Evolutionary conservation across 2,797 vertebrate species (phyloP), one percentile per base, ranked within the genome.

Genomic region (Sternarchorhynchus goeldii): DNA sequence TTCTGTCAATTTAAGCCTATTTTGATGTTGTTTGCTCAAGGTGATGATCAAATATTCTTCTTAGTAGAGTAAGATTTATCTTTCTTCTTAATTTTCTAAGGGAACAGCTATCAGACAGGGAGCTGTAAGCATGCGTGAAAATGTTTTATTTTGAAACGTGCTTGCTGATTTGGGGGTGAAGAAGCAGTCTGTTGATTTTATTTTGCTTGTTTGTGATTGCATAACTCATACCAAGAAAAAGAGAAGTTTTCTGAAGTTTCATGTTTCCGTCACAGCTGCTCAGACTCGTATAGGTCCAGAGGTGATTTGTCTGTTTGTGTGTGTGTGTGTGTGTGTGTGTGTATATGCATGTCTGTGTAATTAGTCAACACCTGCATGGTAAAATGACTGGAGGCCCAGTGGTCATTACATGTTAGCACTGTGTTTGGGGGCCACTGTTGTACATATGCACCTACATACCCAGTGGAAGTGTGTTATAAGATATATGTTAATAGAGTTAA

Each of bases 81-180:
- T 68, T 29, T 75, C 53, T n/a, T n/a, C 65, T 29, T 67, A 32
- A 29, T 56, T 32, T 18, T 56, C 16, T 5, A 70, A 29, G 66
- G 53, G 36, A 55, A 56, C 67, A 70, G 53, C 63, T 39, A 53
- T 62, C 6, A 34, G 18, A 59, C 56, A 20, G 41, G 45, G 29
- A n/a, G 12, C 32, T 69, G 56, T 31, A 50, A 29, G 75, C 36
- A 69, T 12, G 56, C 64, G 45, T 50, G 75, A 31, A 70, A 56
- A 70, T 56, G 67, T 70, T 56, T 55, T 56, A 25, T 70, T 56
- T 21, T 70, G 67, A 68, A 41, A 68, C 39, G 29, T 50, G 57
- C 57, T 56, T 56, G 39, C 65, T 68, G 66, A 17, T 39, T 68
- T 68, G 10, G 50, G 41, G 21, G 20, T 53, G 39, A 68, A 53